Evolutionary conservation across 30 jellyfish, hydroid and myxozoan species (phyloP).

Genomic region (Hydractinia echinata): DNA sequence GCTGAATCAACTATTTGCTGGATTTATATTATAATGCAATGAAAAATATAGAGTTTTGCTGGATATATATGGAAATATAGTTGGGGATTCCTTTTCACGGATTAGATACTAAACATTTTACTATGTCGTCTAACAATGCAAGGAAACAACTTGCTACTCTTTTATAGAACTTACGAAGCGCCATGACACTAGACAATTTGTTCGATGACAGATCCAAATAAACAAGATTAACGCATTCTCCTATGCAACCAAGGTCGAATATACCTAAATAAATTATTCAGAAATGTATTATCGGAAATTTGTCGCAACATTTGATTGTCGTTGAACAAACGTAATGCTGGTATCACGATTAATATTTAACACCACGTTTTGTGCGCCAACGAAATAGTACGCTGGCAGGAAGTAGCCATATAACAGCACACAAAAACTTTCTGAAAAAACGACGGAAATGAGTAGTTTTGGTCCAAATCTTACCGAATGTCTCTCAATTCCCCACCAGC

Average conservation of each 20-base stretch:
- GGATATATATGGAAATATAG: not conserved
- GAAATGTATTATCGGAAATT: not conserved
- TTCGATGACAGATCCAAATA: constrained; percentile 9
- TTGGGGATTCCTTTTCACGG: not conserved
- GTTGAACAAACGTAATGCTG: no score
- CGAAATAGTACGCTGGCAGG: no score
- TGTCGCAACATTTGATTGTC: no score
- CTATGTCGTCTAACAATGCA: not conserved
- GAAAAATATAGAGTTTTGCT: not conserved
- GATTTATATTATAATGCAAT: not conserved
- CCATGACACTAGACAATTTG: constrained; percentile 8
- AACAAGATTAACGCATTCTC: not conserved
- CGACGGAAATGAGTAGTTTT: no score
- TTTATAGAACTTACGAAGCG: not conserved
- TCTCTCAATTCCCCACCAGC: no score
- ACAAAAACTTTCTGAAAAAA: no score
- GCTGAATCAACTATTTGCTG: not conserved
- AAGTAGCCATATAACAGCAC: no score
- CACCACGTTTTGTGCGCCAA: no score
- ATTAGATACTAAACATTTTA: not conserved
- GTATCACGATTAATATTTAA: no score
- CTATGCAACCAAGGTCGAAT: constrained; percentile 3
- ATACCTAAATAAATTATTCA: not conserved
- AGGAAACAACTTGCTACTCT: not conserved
- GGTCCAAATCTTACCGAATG: no score